phyloP scores from a whole-genome alignment of 37 sponge, comb jelly and placozoan genomes.

The Oopsacas minuta region DNA sequence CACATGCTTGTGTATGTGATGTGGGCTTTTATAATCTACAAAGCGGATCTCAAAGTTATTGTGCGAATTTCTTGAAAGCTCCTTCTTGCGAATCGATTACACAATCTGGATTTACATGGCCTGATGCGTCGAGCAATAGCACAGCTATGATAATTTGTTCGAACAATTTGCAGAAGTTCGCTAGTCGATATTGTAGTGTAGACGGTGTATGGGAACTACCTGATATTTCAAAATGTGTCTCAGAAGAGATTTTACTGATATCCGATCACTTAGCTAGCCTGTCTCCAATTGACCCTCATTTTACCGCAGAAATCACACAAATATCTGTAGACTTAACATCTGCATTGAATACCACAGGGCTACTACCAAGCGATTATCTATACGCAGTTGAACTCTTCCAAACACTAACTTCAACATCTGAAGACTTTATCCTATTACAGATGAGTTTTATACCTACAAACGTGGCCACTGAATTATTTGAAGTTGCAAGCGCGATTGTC shows the following conservation, averaged over 20 bases:
- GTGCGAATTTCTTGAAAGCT: neutral
- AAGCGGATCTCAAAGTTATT: neutral
- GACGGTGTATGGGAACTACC: neutral
- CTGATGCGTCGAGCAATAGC: neutral
- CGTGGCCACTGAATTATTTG: neutral
- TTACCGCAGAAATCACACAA: neutral
- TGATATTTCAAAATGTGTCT: neutral
- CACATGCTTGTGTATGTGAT: neutral
- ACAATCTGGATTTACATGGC: neutral
- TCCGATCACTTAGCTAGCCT: neutral
- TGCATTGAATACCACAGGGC: neutral
- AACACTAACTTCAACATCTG: neutral
- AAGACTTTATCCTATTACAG: neutral
- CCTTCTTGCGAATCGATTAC: neutral
- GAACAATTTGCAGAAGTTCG: neutral
- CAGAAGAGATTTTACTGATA: neutral
- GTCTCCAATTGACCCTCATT: neutral
- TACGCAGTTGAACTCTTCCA: neutral
- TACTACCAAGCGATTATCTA: neutral
- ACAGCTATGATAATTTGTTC: neutral
- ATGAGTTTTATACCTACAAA: neutral
- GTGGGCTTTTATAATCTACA: neutral
- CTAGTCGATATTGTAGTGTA: neutral
- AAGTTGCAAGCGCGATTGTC: neutral
- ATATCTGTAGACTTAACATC: neutral